Evolutionary conservation across 2,888 invertebrate genomes (phyloP).

Genomic region (Eremobia ochroleuca): DNA sequence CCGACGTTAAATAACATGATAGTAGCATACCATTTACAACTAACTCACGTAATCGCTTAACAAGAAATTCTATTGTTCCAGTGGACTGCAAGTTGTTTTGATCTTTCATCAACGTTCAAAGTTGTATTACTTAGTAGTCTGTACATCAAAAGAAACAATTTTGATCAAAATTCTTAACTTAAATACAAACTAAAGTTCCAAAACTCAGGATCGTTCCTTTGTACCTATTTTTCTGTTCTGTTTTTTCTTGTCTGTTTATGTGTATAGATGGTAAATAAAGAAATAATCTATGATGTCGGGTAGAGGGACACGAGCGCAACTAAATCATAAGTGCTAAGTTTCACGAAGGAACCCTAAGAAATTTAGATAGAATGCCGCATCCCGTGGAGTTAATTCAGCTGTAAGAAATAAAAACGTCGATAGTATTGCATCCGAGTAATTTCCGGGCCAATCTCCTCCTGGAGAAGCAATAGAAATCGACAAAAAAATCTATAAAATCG

Average conservation of each 20-base stretch:
- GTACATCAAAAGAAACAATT: conserved; percentile 24
- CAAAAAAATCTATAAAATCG: conserved; percentile 11
- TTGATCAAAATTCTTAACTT: conserved; percentile 35
- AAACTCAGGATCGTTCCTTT: conserved; percentile 11
- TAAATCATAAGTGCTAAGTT: conserved; percentile 5
- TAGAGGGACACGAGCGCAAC: neutral
- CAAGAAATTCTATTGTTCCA: conserved; percentile 4
- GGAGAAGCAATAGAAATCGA: conserved; percentile 26
- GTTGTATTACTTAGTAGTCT: neutral
- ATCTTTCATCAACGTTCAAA: neutral
- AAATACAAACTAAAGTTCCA: conserved; percentile 16
- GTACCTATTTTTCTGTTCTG: no score
- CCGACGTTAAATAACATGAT: neutral
- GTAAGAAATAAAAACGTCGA: conserved; percentile 27
- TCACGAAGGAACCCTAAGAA: neutral
- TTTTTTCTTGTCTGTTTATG: no score
- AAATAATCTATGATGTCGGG: neutral
- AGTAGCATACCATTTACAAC: neutral
- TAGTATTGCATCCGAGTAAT: conserved; percentile 45
- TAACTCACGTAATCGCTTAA: neutral
- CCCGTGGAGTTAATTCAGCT: neutral
- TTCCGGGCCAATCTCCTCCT: conserved; percentile 46
- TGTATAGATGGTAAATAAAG: no score
- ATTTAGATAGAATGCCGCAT: neutral
- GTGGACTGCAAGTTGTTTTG: conserved; percentile 6